Percentiles rank a stretch among this genome's conserved stretches.
These are phyloP conservation scores for Anhinga anhinga DNA, from an alignment of 2,113 vertebrate genomes.

Conservation along the genomic window DNA sequence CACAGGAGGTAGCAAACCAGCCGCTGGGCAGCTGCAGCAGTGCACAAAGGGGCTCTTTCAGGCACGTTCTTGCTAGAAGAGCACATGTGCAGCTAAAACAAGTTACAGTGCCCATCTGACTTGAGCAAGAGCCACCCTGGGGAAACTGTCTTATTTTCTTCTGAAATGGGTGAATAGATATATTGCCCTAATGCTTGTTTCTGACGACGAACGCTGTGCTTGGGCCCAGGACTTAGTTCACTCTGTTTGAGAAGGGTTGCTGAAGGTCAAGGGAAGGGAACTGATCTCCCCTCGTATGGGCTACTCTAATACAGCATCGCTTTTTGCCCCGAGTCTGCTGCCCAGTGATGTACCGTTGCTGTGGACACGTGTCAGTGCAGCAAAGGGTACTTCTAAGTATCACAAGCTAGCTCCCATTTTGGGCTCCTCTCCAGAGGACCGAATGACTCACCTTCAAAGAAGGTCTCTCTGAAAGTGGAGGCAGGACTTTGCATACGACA, in stretches of 20 bases:
- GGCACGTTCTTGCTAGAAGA: background rate
- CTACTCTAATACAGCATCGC: accelerated
- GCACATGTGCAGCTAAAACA: slow-evolving; percentile 36
- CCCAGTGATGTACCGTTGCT: accelerated
- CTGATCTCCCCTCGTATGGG: background rate
- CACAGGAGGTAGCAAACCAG: slow-evolving; percentile 14
- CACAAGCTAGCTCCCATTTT: background rate
- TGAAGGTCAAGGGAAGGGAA: background rate
- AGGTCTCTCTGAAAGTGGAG: slow-evolving; percentile 5
- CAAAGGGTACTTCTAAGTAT: background rate
- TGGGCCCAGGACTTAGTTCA: background rate
- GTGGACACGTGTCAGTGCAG: background rate
- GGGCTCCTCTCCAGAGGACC: slow-evolving; percentile 15
- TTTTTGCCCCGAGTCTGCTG: background rate
- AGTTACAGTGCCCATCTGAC: slow-evolving; percentile 34
- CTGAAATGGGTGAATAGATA: background rate
- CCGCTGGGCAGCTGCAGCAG: slow-evolving; percentile 16
- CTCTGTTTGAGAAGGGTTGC: background rate
- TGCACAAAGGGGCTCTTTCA: slow-evolving; percentile 52
- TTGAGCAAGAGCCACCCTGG: slow-evolving; percentile 12
- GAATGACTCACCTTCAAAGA: slow-evolving; percentile 30
- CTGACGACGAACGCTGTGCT: background rate
- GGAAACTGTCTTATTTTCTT: background rate
- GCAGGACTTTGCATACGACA: background rate
- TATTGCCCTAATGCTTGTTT: background rate